Conservation (phyloP, 2,888 invertebrate genomes). For the Brachyopa scutellaris region DNA sequence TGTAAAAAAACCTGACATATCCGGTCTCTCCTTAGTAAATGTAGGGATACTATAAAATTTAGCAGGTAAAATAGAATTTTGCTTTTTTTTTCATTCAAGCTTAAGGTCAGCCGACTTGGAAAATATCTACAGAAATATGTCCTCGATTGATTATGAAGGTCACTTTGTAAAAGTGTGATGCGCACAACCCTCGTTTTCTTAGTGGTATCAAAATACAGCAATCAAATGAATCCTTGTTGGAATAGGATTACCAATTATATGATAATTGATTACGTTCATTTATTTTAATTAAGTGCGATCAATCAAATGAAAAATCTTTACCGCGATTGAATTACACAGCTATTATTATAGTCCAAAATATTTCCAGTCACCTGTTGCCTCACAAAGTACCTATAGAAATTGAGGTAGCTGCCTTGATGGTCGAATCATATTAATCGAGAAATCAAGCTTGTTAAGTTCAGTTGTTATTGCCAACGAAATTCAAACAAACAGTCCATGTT, state of each 20-base stretch:
- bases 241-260: background rate
- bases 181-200: too few species aligned
- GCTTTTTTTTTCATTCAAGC: too few species aligned
- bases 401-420: background rate
- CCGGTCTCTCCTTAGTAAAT: too few species aligned
- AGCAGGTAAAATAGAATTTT: too few species aligned
- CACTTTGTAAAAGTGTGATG: too few species aligned
- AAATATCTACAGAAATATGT: too few species aligned
- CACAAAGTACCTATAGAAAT: background rate
- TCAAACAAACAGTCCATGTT: background rate
- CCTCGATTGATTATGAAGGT: too few species aligned
- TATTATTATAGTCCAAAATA: background rate
- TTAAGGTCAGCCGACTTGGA: too few species aligned
- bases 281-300: background rate
- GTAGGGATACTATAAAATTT: too few species aligned
- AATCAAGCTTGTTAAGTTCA: background rate
- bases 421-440: background rate
- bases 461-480: background rate
- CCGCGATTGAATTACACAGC: background rate
- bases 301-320: background rate
- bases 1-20: too few species aligned
- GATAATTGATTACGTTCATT: background rate
- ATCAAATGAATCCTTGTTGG: too few species aligned
- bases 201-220: too few species aligned
- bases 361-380: conserved; percentile 6